phyloP scores from a whole-genome alignment of 2,888 invertebrate genomes.

The Microchrysa polita region DNA sequence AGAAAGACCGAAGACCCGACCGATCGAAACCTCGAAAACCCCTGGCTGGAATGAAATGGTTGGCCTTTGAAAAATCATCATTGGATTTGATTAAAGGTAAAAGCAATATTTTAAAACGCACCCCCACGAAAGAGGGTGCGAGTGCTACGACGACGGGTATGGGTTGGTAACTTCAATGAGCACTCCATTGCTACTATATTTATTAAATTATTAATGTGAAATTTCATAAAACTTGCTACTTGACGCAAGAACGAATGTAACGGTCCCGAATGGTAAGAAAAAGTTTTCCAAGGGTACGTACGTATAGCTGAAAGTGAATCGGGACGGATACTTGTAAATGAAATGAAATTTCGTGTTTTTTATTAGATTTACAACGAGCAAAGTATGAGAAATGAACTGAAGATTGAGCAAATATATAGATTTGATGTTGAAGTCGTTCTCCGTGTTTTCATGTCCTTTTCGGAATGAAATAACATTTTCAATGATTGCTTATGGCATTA shows the following conservation, averaged over 20 bases:
- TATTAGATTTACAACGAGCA: constrained; percentile 18
- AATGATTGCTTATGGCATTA: no score
- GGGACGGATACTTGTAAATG: constrained; percentile 12
- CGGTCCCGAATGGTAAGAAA: no score
- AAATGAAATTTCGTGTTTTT: constrained; percentile 33
- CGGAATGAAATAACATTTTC: no score
- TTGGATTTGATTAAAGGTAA: constrained; percentile 44
- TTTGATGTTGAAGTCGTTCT: no score
- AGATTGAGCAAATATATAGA: no score
- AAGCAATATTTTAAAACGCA: constrained; percentile 33
- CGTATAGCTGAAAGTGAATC: background rate
- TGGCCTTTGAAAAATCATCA: constrained; percentile 43
- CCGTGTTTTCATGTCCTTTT: no score
- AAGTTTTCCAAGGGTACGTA: background rate
- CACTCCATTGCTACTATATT: constrained; percentile 29
- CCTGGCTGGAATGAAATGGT: background rate
- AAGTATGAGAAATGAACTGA: background rate
- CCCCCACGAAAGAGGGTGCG: background rate
- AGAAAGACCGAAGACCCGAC: background rate
- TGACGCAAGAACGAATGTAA: background rate
- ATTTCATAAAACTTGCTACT: constrained; percentile 36
- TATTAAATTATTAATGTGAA: constrained; percentile 42
- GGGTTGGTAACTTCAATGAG: background rate
- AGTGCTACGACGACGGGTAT: no score
- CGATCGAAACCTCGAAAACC: background rate